Percentiles rank a stretch among this genome's conserved stretches.
Conservation (phyloP, 1,140 invertebrate genomes). For the Pseudomyrmex gracilis region DNA sequence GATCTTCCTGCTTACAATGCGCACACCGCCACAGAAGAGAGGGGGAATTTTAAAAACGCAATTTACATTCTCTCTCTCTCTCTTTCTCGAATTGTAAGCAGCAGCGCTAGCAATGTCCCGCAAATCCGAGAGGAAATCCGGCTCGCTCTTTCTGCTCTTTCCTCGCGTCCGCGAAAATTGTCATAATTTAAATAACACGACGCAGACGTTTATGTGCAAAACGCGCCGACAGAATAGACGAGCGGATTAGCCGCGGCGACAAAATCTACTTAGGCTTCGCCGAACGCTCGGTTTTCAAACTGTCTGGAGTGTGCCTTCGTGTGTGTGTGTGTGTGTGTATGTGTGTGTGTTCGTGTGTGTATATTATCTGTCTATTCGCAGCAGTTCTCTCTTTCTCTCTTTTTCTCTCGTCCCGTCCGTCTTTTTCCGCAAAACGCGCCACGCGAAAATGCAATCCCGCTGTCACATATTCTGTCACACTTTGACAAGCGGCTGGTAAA, state of each 20-base stretch:
- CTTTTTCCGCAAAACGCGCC: slow-evolving; percentile 37
- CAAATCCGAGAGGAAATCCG: slow-evolving; percentile 27
- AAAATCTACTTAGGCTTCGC: slow-evolving; percentile 57
- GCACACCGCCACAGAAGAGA: neutral
- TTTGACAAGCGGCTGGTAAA: slow-evolving; percentile 60
- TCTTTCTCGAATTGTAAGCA: slow-evolving; percentile 31
- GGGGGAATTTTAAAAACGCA: slow-evolving; percentile 50
- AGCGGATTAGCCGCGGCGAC: slow-evolving; percentile 46
- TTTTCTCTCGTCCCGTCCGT: neutral
- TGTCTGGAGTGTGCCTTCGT: slow-evolving; percentile 39
- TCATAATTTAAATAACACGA: slow-evolving; percentile 46
- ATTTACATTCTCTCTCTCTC: slow-evolving; percentile 32
- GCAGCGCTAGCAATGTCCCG: slow-evolving; percentile 31
- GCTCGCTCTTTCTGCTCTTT: neutral
- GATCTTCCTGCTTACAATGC: slow-evolving; percentile 43
- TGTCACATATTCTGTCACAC: slow-evolving; percentile 62
- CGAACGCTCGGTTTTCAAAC: slow-evolving; percentile 48
- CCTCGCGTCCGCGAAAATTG: slow-evolving; percentile 5
- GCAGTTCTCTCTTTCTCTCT: neutral
- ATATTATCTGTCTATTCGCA: slow-evolving; percentile 50
- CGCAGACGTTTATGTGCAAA: slow-evolving; percentile 36
- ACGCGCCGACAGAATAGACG: slow-evolving; percentile 55
- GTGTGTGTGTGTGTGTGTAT: too few relatives aligned
- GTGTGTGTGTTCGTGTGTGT: neutral
- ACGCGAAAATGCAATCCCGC: slow-evolving; percentile 59